Percentiles rank a stretch among this genome's conserved stretches.
Conservation (phyloP, 2,113 vertebrate species). For the Coptodon bakossiorum region DNA sequence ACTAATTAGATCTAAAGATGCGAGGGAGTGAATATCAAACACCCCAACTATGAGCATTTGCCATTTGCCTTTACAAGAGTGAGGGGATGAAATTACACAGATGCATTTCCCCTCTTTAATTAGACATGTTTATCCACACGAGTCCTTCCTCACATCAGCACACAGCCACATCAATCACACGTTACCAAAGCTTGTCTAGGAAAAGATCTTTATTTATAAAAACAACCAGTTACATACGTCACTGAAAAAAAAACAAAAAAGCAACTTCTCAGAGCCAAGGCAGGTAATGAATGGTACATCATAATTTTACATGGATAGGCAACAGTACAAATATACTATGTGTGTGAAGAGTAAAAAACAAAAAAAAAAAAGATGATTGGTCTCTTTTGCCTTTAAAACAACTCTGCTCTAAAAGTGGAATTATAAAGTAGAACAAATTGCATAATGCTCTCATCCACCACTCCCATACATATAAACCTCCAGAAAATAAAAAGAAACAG, state of each 20-base stretch:
- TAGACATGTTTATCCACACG: conserved; percentile 31
- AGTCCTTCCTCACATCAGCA: not conserved
- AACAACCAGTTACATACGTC: conserved; percentile 73
- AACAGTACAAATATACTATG: conserved; percentile 63
- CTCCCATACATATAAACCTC: conserved; percentile 47
- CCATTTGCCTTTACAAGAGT: not conserved
- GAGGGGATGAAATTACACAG: conserved; percentile 12
- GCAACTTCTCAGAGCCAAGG: conserved; percentile 74
- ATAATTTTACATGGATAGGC: conserved; percentile 63
- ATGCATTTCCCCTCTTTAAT: conserved; percentile 26
- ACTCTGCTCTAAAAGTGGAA: conserved; percentile 56
- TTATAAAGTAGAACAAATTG: conserved; percentile 60
- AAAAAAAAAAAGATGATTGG: conserved; percentile 27
- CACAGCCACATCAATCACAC: conserved; percentile 18
- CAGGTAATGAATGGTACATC: conserved; percentile 68
- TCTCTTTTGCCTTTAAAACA: conserved; percentile 58
- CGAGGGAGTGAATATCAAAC: not conserved
- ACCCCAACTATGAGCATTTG: not conserved
- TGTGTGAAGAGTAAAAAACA: conserved; percentile 26
- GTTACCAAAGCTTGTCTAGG: conserved; percentile 25
- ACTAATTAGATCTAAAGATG: not conserved
- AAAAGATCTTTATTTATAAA: conserved; percentile 76
- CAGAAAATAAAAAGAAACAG: conserved; percentile 37
- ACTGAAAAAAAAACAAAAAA: conserved; percentile 57
- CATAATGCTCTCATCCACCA: conserved; percentile 65